Evolutionary conservation across 1,140 invertebrate species (phyloP).

Genomic region (Microplitis mediator): DNA sequence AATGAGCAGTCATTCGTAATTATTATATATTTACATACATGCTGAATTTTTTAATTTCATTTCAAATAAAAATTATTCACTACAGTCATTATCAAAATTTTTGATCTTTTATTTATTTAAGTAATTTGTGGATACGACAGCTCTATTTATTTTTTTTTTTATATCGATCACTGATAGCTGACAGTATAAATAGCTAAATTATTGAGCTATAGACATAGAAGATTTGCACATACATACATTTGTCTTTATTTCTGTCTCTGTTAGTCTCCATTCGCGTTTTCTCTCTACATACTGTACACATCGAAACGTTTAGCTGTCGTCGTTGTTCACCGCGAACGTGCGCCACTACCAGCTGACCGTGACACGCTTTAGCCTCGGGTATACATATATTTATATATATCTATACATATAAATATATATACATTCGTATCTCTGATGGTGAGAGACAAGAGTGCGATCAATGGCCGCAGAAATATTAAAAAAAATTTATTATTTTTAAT

Average conservation of each 20-base stretch:
- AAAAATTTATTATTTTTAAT: not conserved
- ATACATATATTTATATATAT: constrained; percentile 5
- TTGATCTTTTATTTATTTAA: no score
- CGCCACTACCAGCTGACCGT: constrained; percentile 48
- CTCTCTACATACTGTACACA: not conserved
- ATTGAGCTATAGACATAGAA: no score
- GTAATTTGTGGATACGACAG: no score
- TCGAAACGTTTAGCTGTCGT: constrained; percentile 7
- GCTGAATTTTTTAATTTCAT: not conserved
- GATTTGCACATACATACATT: not conserved
- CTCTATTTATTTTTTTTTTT: not conserved
- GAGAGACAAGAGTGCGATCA: constrained; percentile 13
- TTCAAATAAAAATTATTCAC: no score
- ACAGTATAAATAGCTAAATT: no score
- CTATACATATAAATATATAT: constrained; percentile 14
- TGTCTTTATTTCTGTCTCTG: not conserved
- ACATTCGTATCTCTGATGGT: not conserved
- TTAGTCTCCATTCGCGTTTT: not conserved
- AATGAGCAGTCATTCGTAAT: constrained; percentile 5
- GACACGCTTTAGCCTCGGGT: constrained; percentile 46
- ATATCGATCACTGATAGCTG: not conserved
- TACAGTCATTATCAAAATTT: no score
- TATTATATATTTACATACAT: constrained; percentile 13
- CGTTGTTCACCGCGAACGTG: constrained; percentile 35
- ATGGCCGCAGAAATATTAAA: not conserved